Conservation (phyloP, 2,797 vertebrate genomes). For the Monodelphis domestica region DNA sequence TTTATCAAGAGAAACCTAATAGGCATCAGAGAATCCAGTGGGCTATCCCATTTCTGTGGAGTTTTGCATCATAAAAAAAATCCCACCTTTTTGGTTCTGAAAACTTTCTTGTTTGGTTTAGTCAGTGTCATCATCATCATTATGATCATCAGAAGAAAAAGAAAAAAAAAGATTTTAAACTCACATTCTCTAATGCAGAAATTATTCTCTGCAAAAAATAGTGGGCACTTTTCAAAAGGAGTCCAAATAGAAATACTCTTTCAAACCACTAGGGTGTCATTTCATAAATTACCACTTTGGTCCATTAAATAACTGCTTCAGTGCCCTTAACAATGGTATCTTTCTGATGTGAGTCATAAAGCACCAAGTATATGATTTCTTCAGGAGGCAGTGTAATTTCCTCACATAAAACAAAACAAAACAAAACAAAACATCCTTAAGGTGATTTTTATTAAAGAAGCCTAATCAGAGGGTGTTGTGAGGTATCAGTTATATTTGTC, state of each 20-base stretch:
- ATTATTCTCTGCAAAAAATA: background rate
- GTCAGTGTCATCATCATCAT: background rate
- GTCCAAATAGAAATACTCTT: conserved; percentile 5
- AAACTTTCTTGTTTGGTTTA: conserved; percentile 2
- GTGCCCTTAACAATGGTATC: background rate
- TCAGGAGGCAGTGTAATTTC: background rate
- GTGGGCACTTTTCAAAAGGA: conserved; percentile 7
- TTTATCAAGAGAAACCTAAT: background rate
- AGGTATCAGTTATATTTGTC: background rate
- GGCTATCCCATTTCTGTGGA: fast-evolving
- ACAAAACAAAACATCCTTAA: background rate
- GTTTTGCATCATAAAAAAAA: background rate
- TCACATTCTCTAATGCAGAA: background rate
- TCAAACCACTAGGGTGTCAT: background rate
- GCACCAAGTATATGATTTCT: background rate
- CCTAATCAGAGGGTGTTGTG: background rate
- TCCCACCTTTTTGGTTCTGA: background rate
- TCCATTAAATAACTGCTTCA: conserved; percentile 6
- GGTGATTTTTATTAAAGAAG: background rate
- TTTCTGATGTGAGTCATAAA: conserved; percentile 33
- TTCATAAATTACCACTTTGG: conserved; percentile 8
- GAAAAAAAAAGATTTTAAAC: background rate
- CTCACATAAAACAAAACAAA: no score
- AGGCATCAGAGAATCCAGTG: background rate
- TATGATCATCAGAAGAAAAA: background rate